phyloP scores from a whole-genome alignment of 1,140 invertebrate species.

The Ladona fulva region DNA sequence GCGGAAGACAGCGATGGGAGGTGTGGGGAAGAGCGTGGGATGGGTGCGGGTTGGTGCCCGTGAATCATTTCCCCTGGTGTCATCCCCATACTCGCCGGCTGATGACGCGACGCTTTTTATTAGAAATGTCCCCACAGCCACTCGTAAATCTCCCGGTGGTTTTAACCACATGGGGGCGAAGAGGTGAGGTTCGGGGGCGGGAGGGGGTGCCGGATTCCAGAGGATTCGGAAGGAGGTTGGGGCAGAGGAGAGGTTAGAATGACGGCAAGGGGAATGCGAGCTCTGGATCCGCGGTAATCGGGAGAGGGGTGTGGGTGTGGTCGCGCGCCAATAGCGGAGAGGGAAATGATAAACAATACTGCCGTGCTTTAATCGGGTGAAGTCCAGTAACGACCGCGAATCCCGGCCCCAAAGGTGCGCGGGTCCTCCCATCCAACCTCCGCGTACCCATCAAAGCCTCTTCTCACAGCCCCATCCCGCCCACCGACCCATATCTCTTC shows the following conservation, averaged over 20 bases:
- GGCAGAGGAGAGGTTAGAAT: background rate
- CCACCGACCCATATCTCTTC: no score
- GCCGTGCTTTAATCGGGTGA: background rate
- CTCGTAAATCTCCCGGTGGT: slow-evolving; percentile 2
- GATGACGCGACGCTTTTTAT: slow-evolving; percentile 8
- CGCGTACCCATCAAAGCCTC: no score
- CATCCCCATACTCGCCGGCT: background rate
- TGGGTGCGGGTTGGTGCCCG: background rate
- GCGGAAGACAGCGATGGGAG: background rate
- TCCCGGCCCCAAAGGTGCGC: no score
- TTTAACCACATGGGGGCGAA: slow-evolving; percentile 2
- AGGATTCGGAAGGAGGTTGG: background rate
- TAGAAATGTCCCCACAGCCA: background rate
- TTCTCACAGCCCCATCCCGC: no score
- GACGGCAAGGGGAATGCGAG: background rate
- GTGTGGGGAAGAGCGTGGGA: no score
- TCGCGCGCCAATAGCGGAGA: background rate
- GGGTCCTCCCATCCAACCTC: no score
- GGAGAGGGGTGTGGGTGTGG: background rate
- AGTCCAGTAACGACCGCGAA: no score
- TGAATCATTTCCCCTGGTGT: background rate
- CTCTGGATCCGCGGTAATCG: background rate
- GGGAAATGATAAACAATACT: background rate
- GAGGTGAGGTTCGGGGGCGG: background rate
- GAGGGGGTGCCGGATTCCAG: background rate